Base-by-base conservation (phyloP, 2,888 invertebrate genomes). In the Peribatodes rhomboidaria region DNA sequence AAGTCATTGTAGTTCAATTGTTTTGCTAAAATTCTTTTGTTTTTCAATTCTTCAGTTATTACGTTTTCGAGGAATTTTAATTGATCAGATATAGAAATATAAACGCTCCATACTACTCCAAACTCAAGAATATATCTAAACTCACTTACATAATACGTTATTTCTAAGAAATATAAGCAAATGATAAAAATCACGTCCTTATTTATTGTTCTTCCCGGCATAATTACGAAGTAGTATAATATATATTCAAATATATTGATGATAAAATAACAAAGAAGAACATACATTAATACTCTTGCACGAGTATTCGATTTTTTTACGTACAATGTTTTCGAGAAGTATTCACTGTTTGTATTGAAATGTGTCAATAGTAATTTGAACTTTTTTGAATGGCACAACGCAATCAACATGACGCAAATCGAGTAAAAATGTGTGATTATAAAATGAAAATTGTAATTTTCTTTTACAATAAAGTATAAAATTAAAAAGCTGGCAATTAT, bases 11-110 rank as follows among this genome's bases (percentile, higher is more conserved):
- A 27, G 27, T 27, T 27, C 2, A 27, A 4, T 6, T 27, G 27
- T 27, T 27, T 27, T 27, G 27, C 27, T 27, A 27, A 4, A 2
- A 27, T 27, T 27, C 6, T 6, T 27, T 27, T 27, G 2, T 6
- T 27, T 6, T 27, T 6, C 27, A 31, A 9, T 47, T 47, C 47
- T 6, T 47, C 31, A 14, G 11, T n/a, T 47, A 47, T 27, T 27
- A 31, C 2, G 13, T 2, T 1, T 0, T 1, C 9, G 2, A 47
- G 9, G 10, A 7, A 10, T 11, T 27, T 47, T 31, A 47, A 27
- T 31, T 47, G 27, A 47, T 47, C 47, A n/a, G 47, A 7, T 27
- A 31, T 47, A 2, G 27, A 47, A 1, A n/a, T 47, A 31, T 47
- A 47, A 27, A 14, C 4, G 13, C 31, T 47, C 47, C 47, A 47